phyloP scores from a whole-genome alignment of 2,888 invertebrate genomes.

The Dromius quadrimaculatus region DNA sequence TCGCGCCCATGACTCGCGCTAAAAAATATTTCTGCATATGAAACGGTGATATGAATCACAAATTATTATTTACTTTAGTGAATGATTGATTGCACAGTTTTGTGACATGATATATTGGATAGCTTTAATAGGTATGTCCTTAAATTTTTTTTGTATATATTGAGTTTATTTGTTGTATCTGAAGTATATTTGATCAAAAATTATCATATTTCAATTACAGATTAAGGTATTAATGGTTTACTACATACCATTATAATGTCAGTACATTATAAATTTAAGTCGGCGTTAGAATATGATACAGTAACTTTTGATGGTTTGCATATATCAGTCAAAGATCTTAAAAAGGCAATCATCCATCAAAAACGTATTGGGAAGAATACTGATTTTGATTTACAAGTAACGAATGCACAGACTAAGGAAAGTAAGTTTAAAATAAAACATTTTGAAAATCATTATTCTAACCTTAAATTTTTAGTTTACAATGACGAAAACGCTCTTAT shows the following conservation, averaged over 20 bases:
- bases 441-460: conserved; percentile 22
- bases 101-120: conserved; percentile 3
- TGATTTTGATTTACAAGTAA: conserved; percentile 96
- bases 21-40: conserved; percentile 12
- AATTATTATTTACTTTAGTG: neutral
- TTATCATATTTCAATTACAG: neutral
- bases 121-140: conserved; percentile 13
- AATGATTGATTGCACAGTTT: conserved; percentile 4
- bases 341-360: conserved; percentile 94
- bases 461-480: conserved; percentile 76
- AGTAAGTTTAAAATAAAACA: conserved; percentile 70
- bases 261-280: conserved; percentile 99
- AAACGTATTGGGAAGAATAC: conserved; percentile 94
- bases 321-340: conserved; percentile 95
- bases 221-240: conserved; percentile 1
- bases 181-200: neutral
- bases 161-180: neutral
- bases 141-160: neutral
- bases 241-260: conserved; percentile 74
- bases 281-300: conserved; percentile 94
- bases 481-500: conserved; percentile 90
- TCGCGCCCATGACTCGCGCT: too few species aligned
- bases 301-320: conserved; percentile 97
- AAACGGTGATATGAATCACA: neutral
- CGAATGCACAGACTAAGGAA: conserved; percentile 97